phyloP scores from a whole-genome alignment of 1,140 invertebrate species.

The Ceratina calcarata region DNA sequence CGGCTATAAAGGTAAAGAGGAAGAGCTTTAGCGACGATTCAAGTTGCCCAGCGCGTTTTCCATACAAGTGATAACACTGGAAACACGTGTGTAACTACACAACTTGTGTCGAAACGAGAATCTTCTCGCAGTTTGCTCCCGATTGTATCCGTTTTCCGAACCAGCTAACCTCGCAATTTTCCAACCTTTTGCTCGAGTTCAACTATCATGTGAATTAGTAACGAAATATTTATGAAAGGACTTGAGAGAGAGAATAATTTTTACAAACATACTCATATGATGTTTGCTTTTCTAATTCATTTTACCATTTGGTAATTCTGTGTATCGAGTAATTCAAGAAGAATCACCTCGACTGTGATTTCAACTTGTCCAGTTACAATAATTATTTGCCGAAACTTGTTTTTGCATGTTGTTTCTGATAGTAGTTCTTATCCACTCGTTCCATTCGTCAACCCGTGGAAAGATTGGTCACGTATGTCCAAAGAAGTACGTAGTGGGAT shows the following conservation, averaged over 20 bases:
- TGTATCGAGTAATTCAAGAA: no score
- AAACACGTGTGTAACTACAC: slow-evolving; percentile 17
- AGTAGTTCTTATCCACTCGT: no score
- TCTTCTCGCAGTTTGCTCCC: slow-evolving; percentile 11
- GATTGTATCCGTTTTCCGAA: slow-evolving; percentile 47
- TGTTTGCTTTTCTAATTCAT: no score
- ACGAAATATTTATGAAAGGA: not conserved
- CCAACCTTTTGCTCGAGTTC: not conserved
- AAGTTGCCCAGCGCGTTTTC: not conserved
- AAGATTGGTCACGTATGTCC: not conserved
- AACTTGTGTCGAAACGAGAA: slow-evolving; percentile 34
- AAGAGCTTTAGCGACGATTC: not conserved
- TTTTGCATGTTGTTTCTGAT: no score
- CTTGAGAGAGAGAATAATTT: no score
- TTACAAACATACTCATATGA: no score
- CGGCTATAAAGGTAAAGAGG: slow-evolving; percentile 35
- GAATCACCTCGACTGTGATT: no score
- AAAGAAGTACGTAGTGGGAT: not conserved
- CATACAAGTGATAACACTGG: slow-evolving; percentile 32
- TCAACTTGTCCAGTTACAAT: no score
- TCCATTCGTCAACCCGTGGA: not conserved
- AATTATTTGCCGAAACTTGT: no score
- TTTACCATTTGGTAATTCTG: no score
- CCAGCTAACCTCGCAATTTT: not conserved
- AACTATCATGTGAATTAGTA: not conserved